Percentiles rank a stretch among this genome's conserved stretches.
Conservation (phyloP, 2,113 vertebrate species). For the Macquaria ambigua region DNA sequence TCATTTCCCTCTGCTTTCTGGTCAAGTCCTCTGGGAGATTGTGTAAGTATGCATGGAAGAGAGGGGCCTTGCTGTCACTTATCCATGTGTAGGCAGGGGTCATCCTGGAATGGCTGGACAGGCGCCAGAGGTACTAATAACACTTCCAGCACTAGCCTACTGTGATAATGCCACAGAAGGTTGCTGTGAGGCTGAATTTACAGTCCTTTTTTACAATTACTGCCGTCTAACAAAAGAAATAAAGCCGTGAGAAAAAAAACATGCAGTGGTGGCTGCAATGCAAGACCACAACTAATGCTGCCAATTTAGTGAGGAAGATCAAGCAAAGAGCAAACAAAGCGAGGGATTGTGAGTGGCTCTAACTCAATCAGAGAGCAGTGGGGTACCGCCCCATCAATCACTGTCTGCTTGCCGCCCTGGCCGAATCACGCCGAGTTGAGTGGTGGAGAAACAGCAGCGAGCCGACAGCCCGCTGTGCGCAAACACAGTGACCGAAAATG, state of each 20-base stretch:
- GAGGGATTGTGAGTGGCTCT: slow-evolving; percentile 68
- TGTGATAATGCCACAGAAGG: slow-evolving; percentile 65
- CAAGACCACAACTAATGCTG: slow-evolving; percentile 55
- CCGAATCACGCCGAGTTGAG: slow-evolving; percentile 53
- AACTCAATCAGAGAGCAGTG: slow-evolving; percentile 80
- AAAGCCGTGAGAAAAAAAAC: slow-evolving; percentile 52
- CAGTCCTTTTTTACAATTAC: slow-evolving; percentile 54
- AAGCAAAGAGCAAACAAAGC: slow-evolving; percentile 79
- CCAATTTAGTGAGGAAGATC: slow-evolving; percentile 73
- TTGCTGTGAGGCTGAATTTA: slow-evolving; percentile 58
- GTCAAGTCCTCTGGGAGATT: slow-evolving; percentile 10
- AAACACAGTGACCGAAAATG: slow-evolving; percentile 55
- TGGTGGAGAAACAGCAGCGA: slow-evolving; percentile 58
- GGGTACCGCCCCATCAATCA: slow-evolving; percentile 82
- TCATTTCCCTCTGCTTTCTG: slow-evolving; percentile 45
- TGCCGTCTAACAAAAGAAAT: slow-evolving; percentile 60
- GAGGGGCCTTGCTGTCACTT: slow-evolving; percentile 41
- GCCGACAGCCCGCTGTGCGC: slow-evolving; percentile 46
- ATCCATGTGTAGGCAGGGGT: slow-evolving; percentile 15
- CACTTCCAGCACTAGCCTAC: slow-evolving; percentile 51
- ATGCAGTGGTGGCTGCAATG: background rate
- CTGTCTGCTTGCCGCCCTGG: slow-evolving; percentile 74
- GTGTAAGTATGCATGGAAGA: slow-evolving; percentile 6
- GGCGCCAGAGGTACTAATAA: slow-evolving; percentile 58
- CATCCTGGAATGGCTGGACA: slow-evolving; percentile 18